These are phyloP conservation scores for Dryoscopus gambensis DNA, from an alignment of 2,113 vertebrate genomes.

Conservation along the genomic window DNA sequence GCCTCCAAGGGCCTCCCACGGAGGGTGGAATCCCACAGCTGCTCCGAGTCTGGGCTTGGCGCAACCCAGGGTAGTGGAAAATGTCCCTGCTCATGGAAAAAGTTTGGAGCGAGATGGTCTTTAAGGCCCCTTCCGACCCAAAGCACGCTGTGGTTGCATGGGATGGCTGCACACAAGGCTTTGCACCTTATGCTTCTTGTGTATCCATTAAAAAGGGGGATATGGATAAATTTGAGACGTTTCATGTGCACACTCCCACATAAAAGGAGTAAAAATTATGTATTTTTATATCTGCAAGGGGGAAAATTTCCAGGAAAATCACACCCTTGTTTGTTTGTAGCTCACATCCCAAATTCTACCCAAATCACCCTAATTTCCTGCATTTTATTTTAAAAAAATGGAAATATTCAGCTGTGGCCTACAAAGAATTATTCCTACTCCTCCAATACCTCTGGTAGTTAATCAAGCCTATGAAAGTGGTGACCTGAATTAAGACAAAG, in stretches of 20 bases:
- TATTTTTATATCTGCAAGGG: background rate
- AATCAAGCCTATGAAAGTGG: background rate
- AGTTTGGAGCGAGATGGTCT: background rate
- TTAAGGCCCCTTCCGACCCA: background rate
- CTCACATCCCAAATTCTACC: background rate
- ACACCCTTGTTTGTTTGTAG: background rate
- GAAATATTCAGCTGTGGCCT: background rate
- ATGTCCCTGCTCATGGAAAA: background rate
- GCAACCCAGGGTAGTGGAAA: background rate
- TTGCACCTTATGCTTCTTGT: background rate
- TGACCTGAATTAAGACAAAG: conserved; percentile 25
- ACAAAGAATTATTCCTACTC: background rate
- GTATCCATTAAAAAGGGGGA: background rate
- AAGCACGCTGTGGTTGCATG: background rate
- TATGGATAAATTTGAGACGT: too few relatives aligned
- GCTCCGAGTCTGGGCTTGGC: background rate
- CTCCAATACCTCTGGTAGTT: background rate
- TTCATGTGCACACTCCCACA: accelerated
- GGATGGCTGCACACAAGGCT: background rate
- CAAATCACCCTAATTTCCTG: background rate
- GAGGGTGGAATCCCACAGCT: background rate
- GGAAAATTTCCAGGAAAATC: background rate
- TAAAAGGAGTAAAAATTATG: background rate
- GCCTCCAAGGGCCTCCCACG: background rate
- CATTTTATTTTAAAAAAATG: background rate